Evolutionary conservation across 2,888 invertebrate genomes (phyloP).

Genomic region (Drepana falcataria): DNA sequence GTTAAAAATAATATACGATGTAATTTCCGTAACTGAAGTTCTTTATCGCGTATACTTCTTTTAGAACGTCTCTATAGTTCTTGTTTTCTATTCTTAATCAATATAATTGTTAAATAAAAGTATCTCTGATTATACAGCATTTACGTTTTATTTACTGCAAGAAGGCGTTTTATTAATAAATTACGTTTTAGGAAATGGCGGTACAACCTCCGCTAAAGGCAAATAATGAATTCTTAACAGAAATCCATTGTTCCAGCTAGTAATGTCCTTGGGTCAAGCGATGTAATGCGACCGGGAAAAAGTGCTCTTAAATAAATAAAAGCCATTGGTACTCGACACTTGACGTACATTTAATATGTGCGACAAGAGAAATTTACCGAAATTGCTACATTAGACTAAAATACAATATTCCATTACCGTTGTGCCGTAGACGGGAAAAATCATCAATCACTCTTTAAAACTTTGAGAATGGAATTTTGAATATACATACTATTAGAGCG

Average conservation of each 20-base stretch:
- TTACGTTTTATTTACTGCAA: not conserved
- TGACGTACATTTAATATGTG: not conserved
- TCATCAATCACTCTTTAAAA: no score
- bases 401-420: no score
- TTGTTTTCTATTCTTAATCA: no score
- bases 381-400: not conserved
- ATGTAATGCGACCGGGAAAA: constrained; percentile 25
- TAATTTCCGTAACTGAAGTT: no score
- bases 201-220: not conserved
- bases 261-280: constrained; percentile 16
- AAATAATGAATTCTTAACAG: constrained; percentile 1
- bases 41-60: no score
- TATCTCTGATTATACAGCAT: not conserved
- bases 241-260: not conserved
- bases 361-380: not conserved
- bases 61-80: no score
- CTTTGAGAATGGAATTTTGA: no score
- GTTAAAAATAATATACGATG: no score
- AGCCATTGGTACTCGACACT: constrained; percentile 1
- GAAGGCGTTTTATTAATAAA: not conserved
- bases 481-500: no score
- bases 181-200: not conserved
- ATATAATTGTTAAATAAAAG: no score
- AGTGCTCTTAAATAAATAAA: constrained; percentile 29
- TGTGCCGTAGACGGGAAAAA: no score